Percentiles rank a stretch among this genome's conserved stretches.
Conservation (phyloP, 2,888 invertebrate species). For the Pteria penguin region DNA sequence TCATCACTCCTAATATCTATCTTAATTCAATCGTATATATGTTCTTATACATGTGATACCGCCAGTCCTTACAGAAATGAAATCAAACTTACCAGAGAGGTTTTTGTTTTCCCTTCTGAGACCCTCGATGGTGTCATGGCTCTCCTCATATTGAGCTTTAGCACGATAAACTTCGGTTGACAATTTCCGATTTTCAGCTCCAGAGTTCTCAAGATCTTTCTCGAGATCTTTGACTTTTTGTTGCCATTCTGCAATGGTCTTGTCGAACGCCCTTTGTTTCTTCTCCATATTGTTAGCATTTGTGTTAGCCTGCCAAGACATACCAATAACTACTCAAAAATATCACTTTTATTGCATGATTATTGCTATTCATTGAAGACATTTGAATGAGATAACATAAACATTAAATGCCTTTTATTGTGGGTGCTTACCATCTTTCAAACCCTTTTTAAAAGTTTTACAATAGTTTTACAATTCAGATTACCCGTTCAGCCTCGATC, state of each 20-base stretch:
- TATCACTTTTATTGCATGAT: too few species aligned
- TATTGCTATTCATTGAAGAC: too few species aligned
- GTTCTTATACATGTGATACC: too few species aligned
- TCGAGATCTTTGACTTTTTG: constrained; percentile 94
- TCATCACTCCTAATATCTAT: too few species aligned
- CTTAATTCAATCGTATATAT: too few species aligned
- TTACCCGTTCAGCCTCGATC: constrained; percentile 97
- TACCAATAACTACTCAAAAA: too few species aligned
- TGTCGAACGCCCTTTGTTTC: constrained; percentile 99
- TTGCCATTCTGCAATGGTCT: constrained; percentile 99
- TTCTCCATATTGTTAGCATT: constrained; percentile 94
- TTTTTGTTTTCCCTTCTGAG: constrained; percentile 99
- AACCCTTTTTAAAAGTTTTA: not conserved
- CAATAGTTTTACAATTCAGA: constrained; percentile 82
- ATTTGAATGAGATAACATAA: too few species aligned
- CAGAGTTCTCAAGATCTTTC: constrained; percentile 97
- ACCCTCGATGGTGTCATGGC: constrained; percentile 97
- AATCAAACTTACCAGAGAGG: constrained; percentile 87
- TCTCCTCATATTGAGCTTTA: constrained; percentile 97
- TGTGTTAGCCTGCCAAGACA: constrained; percentile 69
- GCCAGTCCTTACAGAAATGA: too few species aligned
- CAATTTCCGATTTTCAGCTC: constrained; percentile 99
- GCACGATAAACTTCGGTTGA: constrained; percentile 99
- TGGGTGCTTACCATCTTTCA: too few species aligned
- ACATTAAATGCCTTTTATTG: too few species aligned